Evolutionary conservation across 2,113 vertebrate genomes (phyloP), one percentile per base, ranked within the genome.

Genomic region (Ictalurus punctatus): DNA sequence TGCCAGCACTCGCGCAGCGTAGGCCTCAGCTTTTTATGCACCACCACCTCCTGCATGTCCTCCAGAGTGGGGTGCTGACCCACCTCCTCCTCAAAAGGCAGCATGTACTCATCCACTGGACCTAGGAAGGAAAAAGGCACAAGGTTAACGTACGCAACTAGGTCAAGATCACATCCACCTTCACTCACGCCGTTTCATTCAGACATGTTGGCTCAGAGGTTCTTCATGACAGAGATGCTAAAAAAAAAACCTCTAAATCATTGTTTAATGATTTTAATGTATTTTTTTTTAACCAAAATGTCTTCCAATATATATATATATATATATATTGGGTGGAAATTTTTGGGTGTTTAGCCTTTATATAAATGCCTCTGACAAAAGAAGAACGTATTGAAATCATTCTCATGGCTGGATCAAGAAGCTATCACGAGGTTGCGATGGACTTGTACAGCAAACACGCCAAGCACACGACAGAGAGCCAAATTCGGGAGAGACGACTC

Each of bases 31-130:
- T 99, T 99, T 96, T 99, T 99, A 93, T 99, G 98, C 86, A 99
- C 98, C 56, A 99, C 98, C 2, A 99, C 98, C 16, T 99, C 98
- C 96, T 99, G 98, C 98, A 99, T 99, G 95, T 99, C 98, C 96
- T 99, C 98, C 67, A 99, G 96, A 84, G 97, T 98, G 37, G 98
- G 98, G 92, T 99, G 98, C 94, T 99, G 98, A 61, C 97, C 96
- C 78, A 97, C 95, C 93, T 96, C 95, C 83, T 97, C 96, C 92
- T 97, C 95, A 88, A 97, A 97, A 2, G 96, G 97, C 90, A 97
- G 93, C 96, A 97, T 96, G 91, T 97, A 97, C 92, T 97, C 97
- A 80, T 97, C 96, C 87, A 97, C 96, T 0, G 96, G 96, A 90
- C 97, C 97, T 97, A 81, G 25, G 1, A 6, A 54, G 12, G n/a